Evolutionary conservation across 53 echinoderm and acorn worm species (phyloP).

Genomic region (Temnopleurus reevesii): DNA sequence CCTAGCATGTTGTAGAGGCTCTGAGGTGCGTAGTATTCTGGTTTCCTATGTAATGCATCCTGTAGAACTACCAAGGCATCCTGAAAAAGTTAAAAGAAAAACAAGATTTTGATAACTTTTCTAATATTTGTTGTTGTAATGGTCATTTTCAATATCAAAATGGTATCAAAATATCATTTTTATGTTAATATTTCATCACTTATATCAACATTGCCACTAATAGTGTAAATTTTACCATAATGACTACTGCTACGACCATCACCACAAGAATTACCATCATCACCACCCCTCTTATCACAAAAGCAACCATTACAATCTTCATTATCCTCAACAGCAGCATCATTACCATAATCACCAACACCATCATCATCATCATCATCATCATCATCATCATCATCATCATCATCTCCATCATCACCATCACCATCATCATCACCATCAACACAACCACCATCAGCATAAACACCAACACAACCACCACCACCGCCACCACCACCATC

Average conservation of each 20-base stretch:
- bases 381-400: neutral
- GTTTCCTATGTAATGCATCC: conserved; percentile 78
- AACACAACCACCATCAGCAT: neutral
- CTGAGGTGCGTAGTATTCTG: conserved; percentile 89
- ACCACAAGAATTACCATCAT: too few relatives aligned
- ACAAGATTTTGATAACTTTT: too few relatives aligned
- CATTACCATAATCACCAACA: neutral
- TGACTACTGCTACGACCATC: too few relatives aligned
- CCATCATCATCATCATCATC: conserved; percentile 6
- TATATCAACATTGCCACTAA: too few relatives aligned
- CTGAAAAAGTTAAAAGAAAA: neutral
- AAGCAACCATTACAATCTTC: too few relatives aligned
- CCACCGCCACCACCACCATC: neutral
- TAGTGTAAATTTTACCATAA: too few relatives aligned
- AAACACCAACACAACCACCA: neutral
- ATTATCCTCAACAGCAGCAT: neutral
- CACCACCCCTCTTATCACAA: too few relatives aligned
- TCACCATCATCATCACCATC: conserved; percentile 20
- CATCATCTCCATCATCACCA: neutral
- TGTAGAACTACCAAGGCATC: conserved; percentile 82
- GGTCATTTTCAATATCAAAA: too few relatives aligned
- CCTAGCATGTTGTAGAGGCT: conserved; percentile 97
- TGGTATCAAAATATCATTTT: too few relatives aligned
- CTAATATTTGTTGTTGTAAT: too few relatives aligned
- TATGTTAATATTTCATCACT: too few relatives aligned